Evolutionary conservation across 53 echinoderm and acorn worm species (phyloP), one percentile per base, ranked within the genome.

Genomic region (Mesocentrotus franciscanus): DNA sequence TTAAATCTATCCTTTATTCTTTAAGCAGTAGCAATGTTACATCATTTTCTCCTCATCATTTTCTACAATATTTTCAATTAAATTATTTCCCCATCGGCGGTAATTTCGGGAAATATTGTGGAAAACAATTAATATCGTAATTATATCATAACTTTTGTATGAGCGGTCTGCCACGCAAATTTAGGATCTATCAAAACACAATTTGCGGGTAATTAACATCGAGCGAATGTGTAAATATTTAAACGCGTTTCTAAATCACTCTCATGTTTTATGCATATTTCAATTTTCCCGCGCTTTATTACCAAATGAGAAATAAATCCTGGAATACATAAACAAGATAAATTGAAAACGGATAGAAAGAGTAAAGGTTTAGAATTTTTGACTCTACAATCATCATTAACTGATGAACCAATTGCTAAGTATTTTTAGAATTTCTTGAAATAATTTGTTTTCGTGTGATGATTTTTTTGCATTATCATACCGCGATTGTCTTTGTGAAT

Each of bases 251-350:
- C 60, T 1, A 60, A 60, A 90, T 61, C 90, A 32, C 90, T 33
- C 59, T 90, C 90, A 90, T 90, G 90, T 90, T 60, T 90, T 90
- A 90, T 90, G 90, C 90, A 90, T 27, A 26, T 58, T 90, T 60
- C 90, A 90, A 90, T 90, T 90, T 90, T 32, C 61, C 49, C 29
- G n/a, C 4, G 90, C 58, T 59, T 32, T 42, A 20, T 0, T 90
- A 16, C 59, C 90, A 90, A 60, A 60, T 90, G 14, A 30, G 61
- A 60, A 9, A 90, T 58, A 59, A 56, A 90, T 90, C 60, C 59
- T 16, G 39, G 39, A 81, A 81, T 81, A 81, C 11, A 32, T 30
- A 76, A 32, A 32, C 32, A 76, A 4, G 30, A 76, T 13, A 76
- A 72, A 71, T 71, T 18, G 71, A 72, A 27, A 32, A 74, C 11